Percentiles rank a stretch among this genome's conserved stretches.
Conservation (phyloP, 2,797 vertebrate genomes). For the Hylomyscus alleni region DNA sequence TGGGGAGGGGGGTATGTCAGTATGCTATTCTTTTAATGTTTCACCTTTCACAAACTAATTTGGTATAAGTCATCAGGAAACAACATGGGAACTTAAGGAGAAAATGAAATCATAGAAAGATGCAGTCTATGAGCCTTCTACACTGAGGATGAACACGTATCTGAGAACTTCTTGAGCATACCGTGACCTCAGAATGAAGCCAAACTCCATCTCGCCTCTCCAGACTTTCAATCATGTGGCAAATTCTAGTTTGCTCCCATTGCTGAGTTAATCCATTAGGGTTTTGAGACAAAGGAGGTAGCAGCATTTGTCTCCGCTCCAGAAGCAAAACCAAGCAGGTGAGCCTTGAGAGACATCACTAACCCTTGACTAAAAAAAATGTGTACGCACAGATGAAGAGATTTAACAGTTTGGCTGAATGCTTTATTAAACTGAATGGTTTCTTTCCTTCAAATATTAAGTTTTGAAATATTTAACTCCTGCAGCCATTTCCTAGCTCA, state of each 20-base stretch:
- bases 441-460: constrained; percentile 39
- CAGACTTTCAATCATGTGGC: constrained; percentile 68
- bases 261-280: constrained; percentile 44
- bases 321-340: constrained; percentile 72
- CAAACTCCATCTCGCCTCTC: constrained; percentile 65
- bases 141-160: constrained; percentile 56
- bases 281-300: constrained; percentile 44
- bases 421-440: not conserved
- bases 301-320: constrained; percentile 58
- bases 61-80: constrained; percentile 65
- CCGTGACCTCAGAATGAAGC: constrained; percentile 71
- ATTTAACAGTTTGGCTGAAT: constrained; percentile 14
- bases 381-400: not conserved
- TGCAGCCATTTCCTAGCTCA: constrained; percentile 23
- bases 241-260: constrained; percentile 65
- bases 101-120: constrained; percentile 74
- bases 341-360: constrained; percentile 65
- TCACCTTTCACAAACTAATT: constrained; percentile 49
- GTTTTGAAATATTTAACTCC: constrained; percentile 20
- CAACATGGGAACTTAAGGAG: constrained; percentile 70
- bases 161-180: constrained; percentile 62
- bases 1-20: not conserved
- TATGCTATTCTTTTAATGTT: constrained; percentile 43
- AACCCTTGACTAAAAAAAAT: constrained; percentile 34
- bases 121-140: constrained; percentile 68